These are phyloP conservation scores for Drosophila kuntzei DNA, from an alignment of 2,888 invertebrate species.

Conservation along the genomic window DNA sequence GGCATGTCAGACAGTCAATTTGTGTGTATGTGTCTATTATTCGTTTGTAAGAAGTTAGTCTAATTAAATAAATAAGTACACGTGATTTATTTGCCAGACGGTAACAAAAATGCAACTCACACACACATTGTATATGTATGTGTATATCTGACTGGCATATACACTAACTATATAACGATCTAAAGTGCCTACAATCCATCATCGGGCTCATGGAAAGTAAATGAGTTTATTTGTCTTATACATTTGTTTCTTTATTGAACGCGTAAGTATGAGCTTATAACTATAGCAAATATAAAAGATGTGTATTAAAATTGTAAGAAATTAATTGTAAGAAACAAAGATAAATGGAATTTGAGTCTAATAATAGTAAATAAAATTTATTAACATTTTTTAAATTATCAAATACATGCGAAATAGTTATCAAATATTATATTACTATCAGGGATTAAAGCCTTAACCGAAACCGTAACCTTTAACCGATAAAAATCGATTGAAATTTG, in stretches of 20 bases:
- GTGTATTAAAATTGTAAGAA: no score
- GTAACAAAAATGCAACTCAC: constrained; percentile 31
- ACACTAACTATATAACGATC: constrained; percentile 9
- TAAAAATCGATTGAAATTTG: no score
- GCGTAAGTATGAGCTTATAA: no score
- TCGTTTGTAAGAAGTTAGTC: constrained; percentile 80
- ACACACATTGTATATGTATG: not conserved
- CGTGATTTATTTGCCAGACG: constrained; percentile 77
- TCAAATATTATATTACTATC: no score
- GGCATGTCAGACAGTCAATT: constrained; percentile 81
- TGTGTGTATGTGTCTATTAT: constrained; percentile 76
- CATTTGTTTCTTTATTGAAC: not conserved
- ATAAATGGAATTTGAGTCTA: no score
- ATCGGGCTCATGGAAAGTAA: not conserved
- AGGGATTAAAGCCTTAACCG: no score
- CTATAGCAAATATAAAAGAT: not conserved
- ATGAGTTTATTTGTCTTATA: not conserved
- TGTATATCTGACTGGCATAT: not conserved
- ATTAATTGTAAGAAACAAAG: no score
- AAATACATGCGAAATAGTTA: no score
- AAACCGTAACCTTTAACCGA: no score
- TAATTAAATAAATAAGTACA: constrained; percentile 81
- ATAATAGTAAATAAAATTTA: no score
- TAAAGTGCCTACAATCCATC: constrained; percentile 14
- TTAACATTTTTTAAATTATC: no score